Percentiles rank a stretch among this genome's conserved stretches.
phyloP scores from a whole-genome alignment of 2,113 vertebrate genomes.

The Pantherophis guttatus region DNA sequence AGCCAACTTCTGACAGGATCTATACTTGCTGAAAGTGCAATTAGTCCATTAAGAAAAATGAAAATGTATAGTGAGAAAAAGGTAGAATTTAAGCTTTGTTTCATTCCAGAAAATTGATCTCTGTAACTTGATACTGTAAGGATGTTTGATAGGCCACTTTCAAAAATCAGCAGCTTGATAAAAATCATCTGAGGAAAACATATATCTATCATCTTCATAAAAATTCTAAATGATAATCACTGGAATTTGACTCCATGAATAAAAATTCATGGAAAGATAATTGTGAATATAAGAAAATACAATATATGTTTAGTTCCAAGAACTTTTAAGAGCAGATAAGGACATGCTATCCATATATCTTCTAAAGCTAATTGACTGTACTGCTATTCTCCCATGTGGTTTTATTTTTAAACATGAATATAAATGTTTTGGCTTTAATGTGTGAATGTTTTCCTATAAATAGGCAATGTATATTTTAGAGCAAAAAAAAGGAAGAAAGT shows the following conservation, averaged over 20 bases:
- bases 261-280: neutral
- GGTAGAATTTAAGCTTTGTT: constrained; percentile 46
- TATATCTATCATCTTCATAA: neutral
- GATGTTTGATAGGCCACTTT: constrained; percentile 52
- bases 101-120: constrained; percentile 49
- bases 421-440: neutral
- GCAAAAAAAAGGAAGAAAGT: neutral
- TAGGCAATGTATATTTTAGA: neutral
- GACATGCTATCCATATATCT: neutral
- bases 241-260: neutral
- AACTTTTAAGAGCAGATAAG: neutral
- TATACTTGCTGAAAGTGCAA: neutral
- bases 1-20: neutral
- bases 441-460: neutral
- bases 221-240: neutral
- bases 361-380: neutral
- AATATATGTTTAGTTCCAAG: neutral
- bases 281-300: neutral
- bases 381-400: neutral
- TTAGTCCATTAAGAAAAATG: neutral
- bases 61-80: constrained; percentile 28
- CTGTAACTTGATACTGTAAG: constrained; percentile 57
- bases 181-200: neutral
- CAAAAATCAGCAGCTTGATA: constrained; percentile 49
- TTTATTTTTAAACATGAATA: neutral